Evolutionary conservation across 2,113 vertebrate species (phyloP).

Genomic region (Neomonachus schauinslandi): DNA sequence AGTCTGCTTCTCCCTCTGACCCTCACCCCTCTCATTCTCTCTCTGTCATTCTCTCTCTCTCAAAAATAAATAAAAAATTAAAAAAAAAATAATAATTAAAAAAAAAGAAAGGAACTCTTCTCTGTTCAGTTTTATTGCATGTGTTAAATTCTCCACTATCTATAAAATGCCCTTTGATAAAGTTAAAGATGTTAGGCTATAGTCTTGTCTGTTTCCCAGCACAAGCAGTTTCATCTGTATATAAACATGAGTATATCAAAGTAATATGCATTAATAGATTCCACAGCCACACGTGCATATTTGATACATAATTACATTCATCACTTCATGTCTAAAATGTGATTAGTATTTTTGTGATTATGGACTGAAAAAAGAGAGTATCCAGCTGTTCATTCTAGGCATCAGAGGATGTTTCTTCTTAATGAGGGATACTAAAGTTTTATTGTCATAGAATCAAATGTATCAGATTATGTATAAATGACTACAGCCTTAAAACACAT

Average conservation of each 20-base stretch:
- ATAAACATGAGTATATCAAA: not conserved
- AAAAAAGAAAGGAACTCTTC: constrained; percentile 6
- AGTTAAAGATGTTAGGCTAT: not conserved
- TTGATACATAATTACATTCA: not conserved
- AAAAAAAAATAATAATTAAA: too few species aligned
- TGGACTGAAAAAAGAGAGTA: not conserved
- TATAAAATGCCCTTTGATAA: constrained; percentile 20
- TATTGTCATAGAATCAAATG: not conserved
- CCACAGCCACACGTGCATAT: not conserved
- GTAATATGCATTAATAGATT: not conserved
- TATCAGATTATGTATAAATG: not conserved
- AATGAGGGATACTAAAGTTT: not conserved
- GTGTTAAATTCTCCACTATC: not conserved
- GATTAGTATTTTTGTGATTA: not conserved
- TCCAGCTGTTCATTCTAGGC: not conserved
- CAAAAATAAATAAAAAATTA: too few species aligned
- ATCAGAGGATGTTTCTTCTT: not conserved
- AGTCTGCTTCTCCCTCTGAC: too few species aligned
- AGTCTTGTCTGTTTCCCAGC: not conserved
- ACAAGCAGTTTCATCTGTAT: not conserved
- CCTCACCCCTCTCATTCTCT: too few species aligned
- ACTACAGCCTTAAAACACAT: not conserved
- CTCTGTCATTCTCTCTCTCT: too few species aligned
- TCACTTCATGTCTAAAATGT: not conserved
- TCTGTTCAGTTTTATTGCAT: not conserved